Conservation (phyloP, 2,888 invertebrate genomes). For the Steinernema carpocapsae region DNA sequence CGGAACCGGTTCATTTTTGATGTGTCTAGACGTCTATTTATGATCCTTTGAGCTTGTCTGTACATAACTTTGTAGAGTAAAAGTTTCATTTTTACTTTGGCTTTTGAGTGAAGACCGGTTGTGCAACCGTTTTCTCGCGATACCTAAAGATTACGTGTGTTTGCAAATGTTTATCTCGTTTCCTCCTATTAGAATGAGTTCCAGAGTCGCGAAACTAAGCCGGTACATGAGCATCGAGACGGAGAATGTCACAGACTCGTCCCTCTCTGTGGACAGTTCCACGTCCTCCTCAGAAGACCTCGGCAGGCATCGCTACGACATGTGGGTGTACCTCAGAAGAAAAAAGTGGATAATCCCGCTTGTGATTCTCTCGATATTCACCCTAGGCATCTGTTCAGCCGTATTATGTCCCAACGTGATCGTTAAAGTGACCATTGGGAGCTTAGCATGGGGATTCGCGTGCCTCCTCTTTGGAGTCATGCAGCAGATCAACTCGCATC, state of each 20-base stretch:
- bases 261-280: conserved; percentile 11
- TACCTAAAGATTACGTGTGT: too few species aligned
- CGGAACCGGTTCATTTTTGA: too few species aligned
- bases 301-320: conserved; percentile 2
- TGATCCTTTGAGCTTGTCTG: too few species aligned
- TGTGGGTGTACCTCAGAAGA: conserved; percentile 21
- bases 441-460: conserved; percentile 18
- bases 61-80: too few species aligned
- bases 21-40: too few species aligned
- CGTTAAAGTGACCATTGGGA: conserved; percentile 10
- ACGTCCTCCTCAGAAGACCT: conserved; percentile 1
- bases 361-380: neutral
- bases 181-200: neutral
- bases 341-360: neutral
- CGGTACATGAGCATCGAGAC: conserved; percentile 28
- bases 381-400: conserved; percentile 13
- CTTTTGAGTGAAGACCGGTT: too few species aligned
- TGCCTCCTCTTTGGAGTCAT: conserved; percentile 17
- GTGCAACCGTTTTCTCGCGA: too few species aligned
- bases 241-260: conserved; percentile 30
- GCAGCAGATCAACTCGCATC: conserved; percentile 17
- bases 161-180: conserved; percentile 12
- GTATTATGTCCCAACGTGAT: conserved; percentile 18
- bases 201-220: neutral
- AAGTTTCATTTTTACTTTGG: too few species aligned